Conservation (phyloP, 2,113 vertebrate genomes). For the Phrynosoma platyrhinos region DNA sequence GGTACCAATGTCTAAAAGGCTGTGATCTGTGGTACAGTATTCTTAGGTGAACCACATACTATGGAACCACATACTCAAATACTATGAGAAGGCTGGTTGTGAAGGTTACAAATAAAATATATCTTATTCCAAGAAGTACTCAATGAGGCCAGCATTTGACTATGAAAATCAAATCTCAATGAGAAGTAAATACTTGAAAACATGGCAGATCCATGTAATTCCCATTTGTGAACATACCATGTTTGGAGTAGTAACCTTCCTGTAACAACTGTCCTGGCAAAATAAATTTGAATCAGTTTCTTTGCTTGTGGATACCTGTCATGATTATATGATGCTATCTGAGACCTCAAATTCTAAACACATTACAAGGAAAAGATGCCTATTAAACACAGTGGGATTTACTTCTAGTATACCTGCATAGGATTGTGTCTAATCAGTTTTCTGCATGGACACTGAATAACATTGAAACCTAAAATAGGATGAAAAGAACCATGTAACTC, state of each 20-base stretch:
- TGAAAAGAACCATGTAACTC: background rate
- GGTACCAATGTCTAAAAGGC: background rate
- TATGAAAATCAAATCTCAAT: background rate
- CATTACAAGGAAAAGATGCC: background rate
- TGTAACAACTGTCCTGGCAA: background rate
- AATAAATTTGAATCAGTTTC: background rate
- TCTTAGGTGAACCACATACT: background rate
- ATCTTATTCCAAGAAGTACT: background rate
- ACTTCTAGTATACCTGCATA: background rate
- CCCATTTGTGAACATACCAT: background rate
- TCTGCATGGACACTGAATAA: background rate
- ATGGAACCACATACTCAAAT: too few species aligned
- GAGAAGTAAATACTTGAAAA: background rate
- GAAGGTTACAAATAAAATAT: background rate
- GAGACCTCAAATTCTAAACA: background rate
- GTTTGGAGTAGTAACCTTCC: background rate
- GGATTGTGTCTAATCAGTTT: background rate
- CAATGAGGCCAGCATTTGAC: background rate
- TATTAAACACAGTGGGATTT: background rate
- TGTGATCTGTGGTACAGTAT: background rate
- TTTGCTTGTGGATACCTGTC: background rate
- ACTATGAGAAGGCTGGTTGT: background rate
- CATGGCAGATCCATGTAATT: background rate
- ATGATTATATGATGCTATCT: background rate
- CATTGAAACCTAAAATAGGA: background rate